Evolutionary conservation across 2,888 invertebrate genomes (phyloP).

Genomic region (Drosophila ustulata): DNA sequence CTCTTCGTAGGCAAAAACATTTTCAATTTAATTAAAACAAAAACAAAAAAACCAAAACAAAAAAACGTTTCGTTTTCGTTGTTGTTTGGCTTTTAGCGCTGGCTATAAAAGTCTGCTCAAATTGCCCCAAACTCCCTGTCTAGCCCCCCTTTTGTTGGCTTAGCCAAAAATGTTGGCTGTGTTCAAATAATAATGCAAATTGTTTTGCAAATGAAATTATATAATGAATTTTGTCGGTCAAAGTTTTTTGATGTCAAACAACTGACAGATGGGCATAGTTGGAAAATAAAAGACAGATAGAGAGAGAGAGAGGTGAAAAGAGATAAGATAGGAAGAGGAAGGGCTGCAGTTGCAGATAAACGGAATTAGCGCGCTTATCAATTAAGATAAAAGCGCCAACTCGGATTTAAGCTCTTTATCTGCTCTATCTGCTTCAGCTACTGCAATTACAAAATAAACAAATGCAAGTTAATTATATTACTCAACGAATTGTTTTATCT

Average conservation of each 20-base stretch:
- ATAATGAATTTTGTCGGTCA: constrained; percentile 53
- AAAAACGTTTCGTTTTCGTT: constrained; percentile 32
- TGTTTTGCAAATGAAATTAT: constrained; percentile 71
- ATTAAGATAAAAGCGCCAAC: constrained; percentile 41
- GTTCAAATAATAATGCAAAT: constrained; percentile 72
- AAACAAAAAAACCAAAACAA: constrained; percentile 21
- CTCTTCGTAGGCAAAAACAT: constrained; percentile 59
- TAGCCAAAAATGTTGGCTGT: constrained; percentile 43
- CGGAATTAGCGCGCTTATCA: constrained; percentile 35
- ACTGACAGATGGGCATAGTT: constrained; percentile 29
- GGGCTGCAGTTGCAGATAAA: constrained; percentile 12
- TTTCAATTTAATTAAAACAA: constrained; percentile 78
- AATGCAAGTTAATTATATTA: constrained; percentile 16
- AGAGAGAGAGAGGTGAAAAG: background rate
- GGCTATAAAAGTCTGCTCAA: constrained; percentile 6
- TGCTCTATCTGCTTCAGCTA: constrained; percentile 5
- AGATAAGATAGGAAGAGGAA: constrained; percentile 15
- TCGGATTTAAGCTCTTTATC: constrained; percentile 23
- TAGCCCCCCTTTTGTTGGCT: constrained; percentile 25
- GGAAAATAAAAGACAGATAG: background rate
- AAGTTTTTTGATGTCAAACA: constrained; percentile 46
- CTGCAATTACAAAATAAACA: constrained; percentile 14
- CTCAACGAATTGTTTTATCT: constrained; percentile 14
- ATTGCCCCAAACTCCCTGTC: background rate
- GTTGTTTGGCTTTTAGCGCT: constrained; percentile 42